Conservation (phyloP, 2,113 vertebrate genomes). For the Glaucidium brasilianum region DNA sequence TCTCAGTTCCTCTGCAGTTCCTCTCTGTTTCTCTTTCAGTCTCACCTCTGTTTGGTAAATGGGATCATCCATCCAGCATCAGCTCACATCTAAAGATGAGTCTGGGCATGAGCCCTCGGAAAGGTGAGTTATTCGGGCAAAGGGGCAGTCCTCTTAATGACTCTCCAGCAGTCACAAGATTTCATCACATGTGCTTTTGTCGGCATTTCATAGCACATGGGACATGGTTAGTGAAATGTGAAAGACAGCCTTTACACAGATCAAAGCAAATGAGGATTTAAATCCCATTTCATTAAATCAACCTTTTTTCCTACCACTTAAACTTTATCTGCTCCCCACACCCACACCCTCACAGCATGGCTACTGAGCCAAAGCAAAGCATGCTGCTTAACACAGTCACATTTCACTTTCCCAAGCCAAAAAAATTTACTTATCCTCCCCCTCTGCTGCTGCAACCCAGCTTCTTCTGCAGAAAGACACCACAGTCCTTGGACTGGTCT, state of each 20-base stretch:
- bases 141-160: background rate
- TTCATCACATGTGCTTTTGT: background rate
- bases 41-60: background rate
- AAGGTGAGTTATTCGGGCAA: background rate
- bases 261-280: background rate
- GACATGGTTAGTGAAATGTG: background rate
- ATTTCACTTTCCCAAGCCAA: background rate
- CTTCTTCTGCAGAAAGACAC: background rate
- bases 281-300: background rate
- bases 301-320: background rate
- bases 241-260: background rate
- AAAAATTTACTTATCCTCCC: background rate
- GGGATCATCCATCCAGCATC: background rate
- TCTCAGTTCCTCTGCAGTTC: fast-evolving
- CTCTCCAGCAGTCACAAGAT: background rate
- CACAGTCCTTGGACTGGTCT: background rate
- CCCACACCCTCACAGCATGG: background rate
- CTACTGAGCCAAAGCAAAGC: background rate
- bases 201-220: background rate
- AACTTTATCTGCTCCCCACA: background rate
- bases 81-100: background rate
- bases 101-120: background rate
- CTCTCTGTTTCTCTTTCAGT: background rate
- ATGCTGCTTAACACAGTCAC: background rate
- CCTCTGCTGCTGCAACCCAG: background rate